Base-by-base conservation (phyloP, 2,113 vertebrate genomes). In the Bothrops jararaca region DNA sequence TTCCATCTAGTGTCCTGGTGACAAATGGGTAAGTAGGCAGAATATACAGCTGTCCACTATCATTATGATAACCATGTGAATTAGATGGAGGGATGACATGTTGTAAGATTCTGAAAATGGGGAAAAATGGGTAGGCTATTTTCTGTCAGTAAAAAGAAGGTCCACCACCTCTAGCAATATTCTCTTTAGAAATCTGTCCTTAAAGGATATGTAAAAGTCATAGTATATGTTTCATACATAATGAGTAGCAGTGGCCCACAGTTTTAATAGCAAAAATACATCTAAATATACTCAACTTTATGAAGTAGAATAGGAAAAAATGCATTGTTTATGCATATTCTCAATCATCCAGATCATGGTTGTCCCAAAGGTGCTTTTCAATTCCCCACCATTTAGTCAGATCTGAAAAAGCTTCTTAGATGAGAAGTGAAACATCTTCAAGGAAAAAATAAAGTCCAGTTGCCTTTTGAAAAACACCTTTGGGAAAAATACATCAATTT, bases 1-100 rank as follows among this genome's bases (percentile, higher is more conserved):
- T 98, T 91, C 99, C 99, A 88, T 99, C 98, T 24, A 99, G 99
- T 90, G 98, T 99, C 89, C 98, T 99, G 0, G 98, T 99, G 93
- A 99, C 98, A 86, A 99, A 99, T 22, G 99, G 99, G 99, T 99
- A 95, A 97, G 98, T 93, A 89, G 86, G 23, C 64, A 93, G 39
- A 85, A 2, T 5, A 0, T 0, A 23, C 5, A 11, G 22, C 39
- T 6, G 0, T 0, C 88, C 93, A 24, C 29, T 85, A 88, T 64
- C 5, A 58, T 5, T 85, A 86, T 3, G 0, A 4, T 57, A 64
- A 85, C n/a, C 48, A 80, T 88, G 74, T 80, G 34, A 42, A 89
- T 89, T 20, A 69, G 57, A 52, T 88, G 85, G 11, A 90, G 89
- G 64, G 22, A 34, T 57, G 39, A 87, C 24, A 56, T 18, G 34